A percentile compares a stretch with the other conserved stretches of the same genome.
phyloP scores from a whole-genome alignment of 2,797 vertebrate genomes.

The Euthynnus affinis region DNA sequence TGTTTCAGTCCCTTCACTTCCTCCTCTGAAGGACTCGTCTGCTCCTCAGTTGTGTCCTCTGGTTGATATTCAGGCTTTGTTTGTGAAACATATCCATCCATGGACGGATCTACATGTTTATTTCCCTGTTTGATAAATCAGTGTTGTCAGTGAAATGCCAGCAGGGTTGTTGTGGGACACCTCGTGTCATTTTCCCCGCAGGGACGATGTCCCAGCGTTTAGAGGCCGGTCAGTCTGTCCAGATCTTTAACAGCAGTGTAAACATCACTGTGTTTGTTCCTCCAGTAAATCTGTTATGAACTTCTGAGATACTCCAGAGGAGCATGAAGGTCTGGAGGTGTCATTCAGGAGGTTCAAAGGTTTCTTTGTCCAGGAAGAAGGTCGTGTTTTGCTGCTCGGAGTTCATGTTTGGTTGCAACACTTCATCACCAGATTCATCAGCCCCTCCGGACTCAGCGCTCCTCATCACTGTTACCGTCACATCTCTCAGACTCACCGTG shows the following conservation, averaged over 20 bases:
- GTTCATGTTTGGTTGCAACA: background rate
- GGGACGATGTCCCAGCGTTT: background rate
- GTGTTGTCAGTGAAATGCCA: constrained; percentile 11
- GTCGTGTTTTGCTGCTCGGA: background rate
- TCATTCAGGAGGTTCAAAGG: constrained; percentile 28
- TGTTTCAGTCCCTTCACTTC: constrained; percentile 42
- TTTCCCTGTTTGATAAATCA: constrained; percentile 8
- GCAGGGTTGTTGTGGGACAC: background rate
- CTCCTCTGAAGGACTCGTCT: constrained; percentile 31
- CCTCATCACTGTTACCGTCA: no score
- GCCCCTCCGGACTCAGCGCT: no score
- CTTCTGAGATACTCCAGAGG: constrained; percentile 34
- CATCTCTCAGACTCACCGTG: no score
- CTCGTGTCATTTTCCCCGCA: background rate
- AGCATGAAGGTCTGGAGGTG: constrained; percentile 17
- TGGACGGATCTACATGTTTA: background rate
- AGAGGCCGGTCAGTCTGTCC: constrained; percentile 21
- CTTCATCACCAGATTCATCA: background rate
- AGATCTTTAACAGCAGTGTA: constrained; percentile 22
- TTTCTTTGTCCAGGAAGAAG: constrained; percentile 22
- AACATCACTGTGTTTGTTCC: constrained; percentile 9
- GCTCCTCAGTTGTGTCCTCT: constrained; percentile 19
- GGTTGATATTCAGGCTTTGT: constrained; percentile 18
- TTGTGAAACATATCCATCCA: constrained; percentile 6
- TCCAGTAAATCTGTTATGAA: constrained; percentile 13